phyloP scores from a whole-genome alignment of 2,888 invertebrate genomes.

The Arenicola marina region DNA sequence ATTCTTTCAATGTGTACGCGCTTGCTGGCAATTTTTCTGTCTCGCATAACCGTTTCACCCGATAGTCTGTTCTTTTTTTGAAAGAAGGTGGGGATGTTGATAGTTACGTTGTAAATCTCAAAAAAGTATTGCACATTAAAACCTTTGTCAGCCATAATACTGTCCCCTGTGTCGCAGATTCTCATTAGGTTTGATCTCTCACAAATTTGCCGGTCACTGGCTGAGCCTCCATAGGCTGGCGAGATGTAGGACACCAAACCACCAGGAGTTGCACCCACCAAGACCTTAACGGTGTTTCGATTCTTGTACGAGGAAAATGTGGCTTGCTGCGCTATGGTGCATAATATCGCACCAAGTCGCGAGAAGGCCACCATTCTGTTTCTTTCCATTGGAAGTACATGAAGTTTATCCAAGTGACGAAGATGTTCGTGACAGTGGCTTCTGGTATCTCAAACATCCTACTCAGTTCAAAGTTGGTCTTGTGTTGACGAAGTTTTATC shows the following conservation, averaged over 20 bases:
- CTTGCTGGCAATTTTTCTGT: slow-evolving; percentile 32
- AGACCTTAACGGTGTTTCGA: slow-evolving; percentile 37
- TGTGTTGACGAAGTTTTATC: not conserved
- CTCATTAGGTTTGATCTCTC: slow-evolving; percentile 2
- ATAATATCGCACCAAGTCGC: not conserved
- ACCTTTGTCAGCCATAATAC: slow-evolving; percentile 16
- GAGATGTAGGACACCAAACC: slow-evolving; percentile 35
- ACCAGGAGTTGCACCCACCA: slow-evolving; percentile 34
- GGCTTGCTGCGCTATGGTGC: slow-evolving; percentile 28
- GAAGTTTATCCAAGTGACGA: slow-evolving; percentile 5
- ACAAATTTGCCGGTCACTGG: slow-evolving; percentile 31
- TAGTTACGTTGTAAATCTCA: slow-evolving; percentile 20
- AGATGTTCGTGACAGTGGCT: not conserved
- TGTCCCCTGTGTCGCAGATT: slow-evolving; percentile 10
- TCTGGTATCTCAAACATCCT: not conserved
- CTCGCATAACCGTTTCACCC: slow-evolving; percentile 17
- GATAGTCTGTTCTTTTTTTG: slow-evolving; percentile 31
- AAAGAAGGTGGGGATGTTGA: slow-evolving; percentile 36
- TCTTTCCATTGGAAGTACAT: not conserved
- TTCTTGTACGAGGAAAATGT: slow-evolving; percentile 41
- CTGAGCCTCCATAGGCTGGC: slow-evolving; percentile 36
- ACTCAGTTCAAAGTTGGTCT: slow-evolving; percentile 3
- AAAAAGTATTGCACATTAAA: slow-evolving; percentile 31
- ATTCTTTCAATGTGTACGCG: slow-evolving; percentile 34
- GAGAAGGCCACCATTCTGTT: slow-evolving; percentile 1